phyloP scores from a whole-genome alignment of 2,888 invertebrate species.

The Trachelus troglodyta region DNA sequence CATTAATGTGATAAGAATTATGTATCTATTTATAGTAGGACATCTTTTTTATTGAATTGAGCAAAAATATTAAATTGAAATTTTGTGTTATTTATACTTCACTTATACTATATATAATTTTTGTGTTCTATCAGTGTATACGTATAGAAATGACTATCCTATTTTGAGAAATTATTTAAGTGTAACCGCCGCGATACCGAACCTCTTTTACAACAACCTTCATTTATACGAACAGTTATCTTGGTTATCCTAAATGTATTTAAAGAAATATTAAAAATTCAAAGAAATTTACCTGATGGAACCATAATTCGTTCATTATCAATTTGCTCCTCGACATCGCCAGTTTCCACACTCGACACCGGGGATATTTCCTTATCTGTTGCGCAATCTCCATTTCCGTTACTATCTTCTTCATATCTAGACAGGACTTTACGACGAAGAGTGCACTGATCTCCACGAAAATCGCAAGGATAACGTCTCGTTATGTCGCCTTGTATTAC shows the following conservation, averaged over 20 bases:
- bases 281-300: constrained; percentile 67
- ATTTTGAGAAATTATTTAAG: too few species aligned
- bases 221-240: too few species aligned
- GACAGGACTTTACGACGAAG: too few species aligned
- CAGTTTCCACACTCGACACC: constrained; percentile 26
- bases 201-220: too few species aligned
- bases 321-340: constrained; percentile 57
- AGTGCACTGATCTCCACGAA: too few species aligned
- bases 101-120: too few species aligned
- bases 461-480: too few species aligned
- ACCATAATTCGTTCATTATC: constrained; percentile 66
- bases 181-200: too few species aligned
- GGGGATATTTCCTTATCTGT: constrained; percentile 22
- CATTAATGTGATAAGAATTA: not conserved
- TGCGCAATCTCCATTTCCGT: constrained; percentile 21
- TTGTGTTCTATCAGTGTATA: too few species aligned
- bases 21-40: not conserved
- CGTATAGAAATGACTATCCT: too few species aligned
- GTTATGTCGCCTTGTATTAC: too few species aligned
- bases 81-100: not conserved
- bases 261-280: not conserved
- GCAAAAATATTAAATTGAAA: not conserved
- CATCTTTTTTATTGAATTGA: not conserved
- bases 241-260: not conserved
- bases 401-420: not conserved